A percentile compares a stretch with the other conserved stretches of the same genome.
These are phyloP conservation scores for Indicator maculatus DNA, from an alignment of 2,113 vertebrate species.

Conservation along the genomic window DNA sequence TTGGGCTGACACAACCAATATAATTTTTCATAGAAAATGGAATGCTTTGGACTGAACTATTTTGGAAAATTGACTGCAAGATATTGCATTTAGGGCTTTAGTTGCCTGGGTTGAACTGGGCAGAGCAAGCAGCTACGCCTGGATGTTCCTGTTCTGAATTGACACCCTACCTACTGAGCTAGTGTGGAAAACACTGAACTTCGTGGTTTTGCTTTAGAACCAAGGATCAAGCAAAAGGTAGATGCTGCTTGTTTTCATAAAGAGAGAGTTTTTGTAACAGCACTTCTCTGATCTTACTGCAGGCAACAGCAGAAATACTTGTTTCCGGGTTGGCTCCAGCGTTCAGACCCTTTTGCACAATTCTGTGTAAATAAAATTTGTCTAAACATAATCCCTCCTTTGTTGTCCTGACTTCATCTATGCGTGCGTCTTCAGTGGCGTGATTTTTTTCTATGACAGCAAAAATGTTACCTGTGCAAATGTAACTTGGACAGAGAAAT, in stretches of 20 bases:
- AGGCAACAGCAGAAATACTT: not conserved
- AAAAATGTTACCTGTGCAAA: not conserved
- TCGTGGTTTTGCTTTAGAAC: not conserved
- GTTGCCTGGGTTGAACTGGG: not conserved
- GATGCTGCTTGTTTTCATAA: not conserved
- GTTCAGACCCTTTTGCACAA: constrained; percentile 17
- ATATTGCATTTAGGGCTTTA: not conserved
- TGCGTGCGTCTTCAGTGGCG: not conserved
- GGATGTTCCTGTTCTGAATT: not conserved
- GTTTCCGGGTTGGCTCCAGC: not conserved
- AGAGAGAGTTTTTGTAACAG: not conserved
- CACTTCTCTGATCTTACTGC: not conserved
- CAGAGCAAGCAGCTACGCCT: not conserved
- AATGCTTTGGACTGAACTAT: not conserved
- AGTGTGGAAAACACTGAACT: not conserved
- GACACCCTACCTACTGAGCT: not conserved
- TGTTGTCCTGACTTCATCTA: not conserved
- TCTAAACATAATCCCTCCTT: not conserved
- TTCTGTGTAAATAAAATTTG: constrained; percentile 1
- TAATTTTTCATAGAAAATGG: not conserved
- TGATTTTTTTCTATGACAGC: not conserved
- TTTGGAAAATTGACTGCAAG: not conserved
- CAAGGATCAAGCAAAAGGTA: not conserved
- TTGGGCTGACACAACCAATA: not conserved
- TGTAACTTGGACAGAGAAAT: not conserved